Percentiles rank a stretch among this genome's conserved stretches.
Conservation (phyloP, 1,140 invertebrate genomes). For the Berghia stephanieae region DNA sequence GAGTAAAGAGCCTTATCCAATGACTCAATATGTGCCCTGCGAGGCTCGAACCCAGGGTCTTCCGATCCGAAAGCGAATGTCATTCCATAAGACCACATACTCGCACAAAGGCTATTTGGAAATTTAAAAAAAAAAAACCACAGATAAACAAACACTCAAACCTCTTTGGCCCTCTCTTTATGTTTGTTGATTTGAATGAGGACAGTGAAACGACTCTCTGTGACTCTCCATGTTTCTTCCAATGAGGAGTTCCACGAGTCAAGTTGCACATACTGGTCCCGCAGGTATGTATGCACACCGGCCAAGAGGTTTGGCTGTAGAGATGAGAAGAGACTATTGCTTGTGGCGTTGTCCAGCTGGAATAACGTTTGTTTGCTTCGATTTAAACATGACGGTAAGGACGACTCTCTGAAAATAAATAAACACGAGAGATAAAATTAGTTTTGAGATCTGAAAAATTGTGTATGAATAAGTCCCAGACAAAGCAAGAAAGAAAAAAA, state of each 20-base stretch:
- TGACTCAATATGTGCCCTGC: too few relatives aligned
- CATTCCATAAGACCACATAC: too few relatives aligned
- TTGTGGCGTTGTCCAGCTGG: slow-evolving; percentile 29
- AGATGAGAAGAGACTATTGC: background rate
- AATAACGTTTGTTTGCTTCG: slow-evolving; percentile 40
- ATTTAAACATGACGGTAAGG: slow-evolving; percentile 6
- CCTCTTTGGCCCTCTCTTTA: slow-evolving; percentile 38
- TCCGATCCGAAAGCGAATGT: too few relatives aligned
- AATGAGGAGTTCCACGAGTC: slow-evolving; percentile 17
- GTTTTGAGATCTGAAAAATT: too few relatives aligned
- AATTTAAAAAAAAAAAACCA: background rate
- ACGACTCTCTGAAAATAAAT: slow-evolving; percentile 14
- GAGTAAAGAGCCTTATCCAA: too few relatives aligned
- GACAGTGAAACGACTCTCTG: slow-evolving; percentile 28
- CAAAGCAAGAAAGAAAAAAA: too few relatives aligned
- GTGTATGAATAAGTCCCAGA: too few relatives aligned
- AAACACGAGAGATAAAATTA: too few relatives aligned
- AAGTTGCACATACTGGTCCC: slow-evolving; percentile 24
- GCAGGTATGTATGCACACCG: slow-evolving; percentile 27
- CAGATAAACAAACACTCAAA: background rate
- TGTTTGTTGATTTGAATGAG: slow-evolving; percentile 34
- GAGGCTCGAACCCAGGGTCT: too few relatives aligned
- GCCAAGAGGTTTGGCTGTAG: background rate
- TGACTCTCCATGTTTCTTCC: slow-evolving; percentile 30
- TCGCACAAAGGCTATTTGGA: background rate